Evolutionary conservation across 1,140 invertebrate species (phyloP).

Genomic region (Orussus abietinus): DNA sequence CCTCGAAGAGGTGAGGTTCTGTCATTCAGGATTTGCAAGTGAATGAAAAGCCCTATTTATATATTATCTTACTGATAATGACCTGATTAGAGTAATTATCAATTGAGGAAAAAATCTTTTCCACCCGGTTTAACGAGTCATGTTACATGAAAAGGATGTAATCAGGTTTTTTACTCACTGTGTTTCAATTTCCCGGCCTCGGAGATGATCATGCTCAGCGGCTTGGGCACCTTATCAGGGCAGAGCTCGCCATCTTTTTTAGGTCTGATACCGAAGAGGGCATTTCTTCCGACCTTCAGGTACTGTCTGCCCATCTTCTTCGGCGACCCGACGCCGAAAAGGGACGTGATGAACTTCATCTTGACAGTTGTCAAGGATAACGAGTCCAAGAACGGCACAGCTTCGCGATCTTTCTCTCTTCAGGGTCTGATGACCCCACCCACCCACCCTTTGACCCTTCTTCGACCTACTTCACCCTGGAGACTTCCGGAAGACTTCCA

Average conservation of each 20-base stretch:
- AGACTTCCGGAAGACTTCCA: too few relatives aligned
- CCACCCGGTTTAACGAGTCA: too few relatives aligned
- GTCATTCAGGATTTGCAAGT: too few relatives aligned
- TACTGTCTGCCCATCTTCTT: conserved; percentile 63
- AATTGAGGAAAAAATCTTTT: too few relatives aligned
- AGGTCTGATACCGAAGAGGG: conserved; percentile 60
- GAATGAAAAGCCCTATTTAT: too few relatives aligned
- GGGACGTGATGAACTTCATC: conserved; percentile 48
- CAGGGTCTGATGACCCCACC: neutral
- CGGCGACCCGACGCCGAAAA: conserved; percentile 46
- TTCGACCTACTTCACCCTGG: too few relatives aligned
- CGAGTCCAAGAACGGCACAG: neutral
- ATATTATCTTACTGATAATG: too few relatives aligned
- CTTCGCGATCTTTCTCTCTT: neutral
- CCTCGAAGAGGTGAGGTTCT: too few relatives aligned
- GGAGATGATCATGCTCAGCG: conserved; percentile 72
- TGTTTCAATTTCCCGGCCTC: conserved; percentile 68
- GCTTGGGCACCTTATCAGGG: conserved; percentile 56
- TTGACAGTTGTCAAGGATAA: conserved; percentile 15
- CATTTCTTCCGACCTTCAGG: conserved; percentile 68
- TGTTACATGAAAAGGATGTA: too few relatives aligned
- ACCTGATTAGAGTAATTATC: too few relatives aligned
- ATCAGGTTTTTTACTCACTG: too few relatives aligned
- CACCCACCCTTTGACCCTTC: conserved; percentile 12
- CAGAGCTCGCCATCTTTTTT: conserved; percentile 42